A percentile compares a stretch with the other conserved stretches of the same genome.
Conservation (phyloP, 2,888 invertebrate genomes). For the Rhaphigaster nebulosa region DNA sequence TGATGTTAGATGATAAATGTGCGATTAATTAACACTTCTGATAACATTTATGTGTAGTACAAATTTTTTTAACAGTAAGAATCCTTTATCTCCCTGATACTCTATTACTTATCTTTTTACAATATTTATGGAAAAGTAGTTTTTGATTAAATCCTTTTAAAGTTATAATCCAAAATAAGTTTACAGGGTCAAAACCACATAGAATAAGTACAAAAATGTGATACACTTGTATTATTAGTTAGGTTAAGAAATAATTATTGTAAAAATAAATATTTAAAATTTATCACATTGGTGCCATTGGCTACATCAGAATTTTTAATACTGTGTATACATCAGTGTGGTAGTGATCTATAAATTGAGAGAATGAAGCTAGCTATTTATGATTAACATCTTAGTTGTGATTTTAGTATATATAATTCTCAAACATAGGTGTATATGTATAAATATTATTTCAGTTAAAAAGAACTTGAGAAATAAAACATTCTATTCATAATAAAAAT, state of each 20-base stretch:
- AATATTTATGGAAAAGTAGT: not conserved
- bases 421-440: not conserved
- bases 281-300: conserved; percentile 15
- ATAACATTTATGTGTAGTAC: not conserved
- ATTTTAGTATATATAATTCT: not conserved
- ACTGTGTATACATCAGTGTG: not conserved
- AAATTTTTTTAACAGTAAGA: not conserved
- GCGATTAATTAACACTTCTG: not conserved
- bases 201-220: conserved; percentile 30
- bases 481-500: not conserved
- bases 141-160: not conserved
- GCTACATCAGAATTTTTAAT: not conserved
- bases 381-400: not conserved
- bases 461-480: not conserved
- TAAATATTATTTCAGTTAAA: not conserved
- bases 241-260: not conserved
- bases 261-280: conserved; percentile 1
- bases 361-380: not conserved
- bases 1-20: not conserved
- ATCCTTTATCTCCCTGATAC: not conserved
- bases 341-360: not conserved
- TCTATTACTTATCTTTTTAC: not conserved
- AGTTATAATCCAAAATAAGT: not conserved
- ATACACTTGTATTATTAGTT: conserved; percentile 40
- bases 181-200: not conserved